Percentiles rank a stretch among this genome's conserved stretches.
Evolutionary conservation across 30 jellyfish, hydroid and myxozoan genomes (phyloP).

Genomic region (Pseudorhiza aurosa): DNA sequence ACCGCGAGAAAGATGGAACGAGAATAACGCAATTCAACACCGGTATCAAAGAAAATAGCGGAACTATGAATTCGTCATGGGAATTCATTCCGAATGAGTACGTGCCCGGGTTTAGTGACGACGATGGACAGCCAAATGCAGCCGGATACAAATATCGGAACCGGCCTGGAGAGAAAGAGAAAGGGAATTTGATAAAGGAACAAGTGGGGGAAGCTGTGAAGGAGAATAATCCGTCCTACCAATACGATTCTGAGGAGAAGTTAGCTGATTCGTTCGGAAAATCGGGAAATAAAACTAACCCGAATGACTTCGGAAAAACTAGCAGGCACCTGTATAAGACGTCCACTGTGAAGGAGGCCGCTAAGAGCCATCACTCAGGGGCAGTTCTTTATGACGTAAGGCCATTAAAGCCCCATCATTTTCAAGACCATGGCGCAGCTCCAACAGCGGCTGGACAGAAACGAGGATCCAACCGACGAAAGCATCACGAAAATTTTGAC

Average conservation of each 20-base stretch:
- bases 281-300: slow-evolving; percentile 3
- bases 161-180: slow-evolving; percentile 68
- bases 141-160: slow-evolving; percentile 80
- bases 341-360: neutral
- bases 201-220: slow-evolving; percentile 50
- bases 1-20: slow-evolving; percentile 53
- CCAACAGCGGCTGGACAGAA: slow-evolving; percentile 4
- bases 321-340: neutral
- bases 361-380: neutral
- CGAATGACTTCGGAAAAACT: neutral
- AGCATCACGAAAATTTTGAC: neutral
- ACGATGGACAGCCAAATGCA: slow-evolving; percentile 56
- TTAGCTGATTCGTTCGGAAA: slow-evolving; percentile 15
- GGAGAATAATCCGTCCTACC: slow-evolving; percentile 51
- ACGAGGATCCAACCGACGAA: neutral
- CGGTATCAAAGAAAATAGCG: slow-evolving; percentile 51
- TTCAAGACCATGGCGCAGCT: neutral
- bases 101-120: slow-evolving; percentile 75
- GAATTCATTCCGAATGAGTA: slow-evolving; percentile 53
- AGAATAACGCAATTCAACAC: slow-evolving; percentile 73
- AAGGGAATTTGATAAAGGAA: slow-evolving; percentile 52
- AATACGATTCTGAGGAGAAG: slow-evolving; percentile 25
- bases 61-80: slow-evolving; percentile 67
- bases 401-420: slow-evolving; percentile 44
- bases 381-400: slow-evolving; percentile 38